Evolutionary conservation across 2,888 invertebrate species (phyloP).

Genomic region (Notodonta ziczac): DNA sequence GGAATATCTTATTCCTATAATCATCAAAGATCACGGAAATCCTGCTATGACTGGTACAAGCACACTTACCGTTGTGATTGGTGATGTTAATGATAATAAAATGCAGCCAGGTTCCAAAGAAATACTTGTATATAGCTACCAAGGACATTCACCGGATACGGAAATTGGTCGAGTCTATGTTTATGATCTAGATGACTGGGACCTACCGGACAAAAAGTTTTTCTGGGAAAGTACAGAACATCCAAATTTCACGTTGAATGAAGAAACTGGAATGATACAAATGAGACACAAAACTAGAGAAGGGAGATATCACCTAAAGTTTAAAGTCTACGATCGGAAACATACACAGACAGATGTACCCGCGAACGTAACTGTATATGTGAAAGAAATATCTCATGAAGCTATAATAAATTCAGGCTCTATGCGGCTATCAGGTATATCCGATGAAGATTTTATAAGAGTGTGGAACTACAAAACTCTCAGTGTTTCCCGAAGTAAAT

Average conservation of each 20-base stretch:
- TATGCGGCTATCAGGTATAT: conserved; percentile 95
- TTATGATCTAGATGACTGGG: conserved; percentile 99
- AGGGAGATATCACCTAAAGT: conserved; percentile 92
- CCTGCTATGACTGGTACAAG: conserved; percentile 98
- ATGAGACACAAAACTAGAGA: conserved; percentile 97
- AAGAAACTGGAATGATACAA: conserved; percentile 97
- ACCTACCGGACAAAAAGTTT: conserved; percentile 98
- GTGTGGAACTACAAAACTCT: conserved; percentile 97
- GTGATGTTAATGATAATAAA: conserved; percentile 99
- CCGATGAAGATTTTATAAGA: conserved; percentile 97
- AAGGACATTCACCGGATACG: conserved; percentile 95
- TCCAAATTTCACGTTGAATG: conserved; percentile 94
- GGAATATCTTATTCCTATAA: conserved; percentile 97
- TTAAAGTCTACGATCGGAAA: conserved; percentile 96
- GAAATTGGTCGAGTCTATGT: conserved; percentile 98
- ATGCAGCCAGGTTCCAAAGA: conserved; percentile 99
- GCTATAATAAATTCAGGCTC: conserved; percentile 98
- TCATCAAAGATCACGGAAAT: conserved; percentile 98
- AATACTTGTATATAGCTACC: conserved; percentile 98
- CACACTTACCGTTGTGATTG: conserved; percentile 97
- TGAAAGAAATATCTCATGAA: conserved; percentile 97
- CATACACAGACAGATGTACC: conserved; percentile 97
- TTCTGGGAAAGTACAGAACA: conserved; percentile 96
- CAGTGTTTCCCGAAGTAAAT: conserved; percentile 93
- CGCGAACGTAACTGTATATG: conserved; percentile 97